phyloP scores from a whole-genome alignment of 1,140 invertebrate species.

The Pseudomyrmex sp. region DNA sequence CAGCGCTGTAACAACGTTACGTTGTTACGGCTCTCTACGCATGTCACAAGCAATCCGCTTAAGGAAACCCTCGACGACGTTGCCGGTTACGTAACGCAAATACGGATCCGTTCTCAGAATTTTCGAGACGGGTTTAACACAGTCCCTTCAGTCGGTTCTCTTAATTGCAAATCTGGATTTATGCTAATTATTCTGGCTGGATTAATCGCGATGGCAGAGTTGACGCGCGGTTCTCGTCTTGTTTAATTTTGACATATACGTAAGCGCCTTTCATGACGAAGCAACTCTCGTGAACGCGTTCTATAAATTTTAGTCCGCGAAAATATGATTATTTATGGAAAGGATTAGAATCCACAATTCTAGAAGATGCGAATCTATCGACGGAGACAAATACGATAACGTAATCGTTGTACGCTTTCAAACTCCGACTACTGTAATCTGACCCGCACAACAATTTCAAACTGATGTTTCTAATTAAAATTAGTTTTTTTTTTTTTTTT shows the following conservation, averaged over 20 bases:
- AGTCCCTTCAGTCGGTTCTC: not conserved
- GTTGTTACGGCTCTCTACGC: not conserved
- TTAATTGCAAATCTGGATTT: conserved; percentile 54
- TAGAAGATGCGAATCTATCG: not conserved
- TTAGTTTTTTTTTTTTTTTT: no score
- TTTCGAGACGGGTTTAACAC: conserved; percentile 35
- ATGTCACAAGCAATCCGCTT: conserved; percentile 48
- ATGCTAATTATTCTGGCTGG: conserved; percentile 52
- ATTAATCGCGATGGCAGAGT: conserved; percentile 8
- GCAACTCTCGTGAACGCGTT: not conserved
- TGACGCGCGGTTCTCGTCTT: not conserved
- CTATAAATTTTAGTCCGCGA: not conserved
- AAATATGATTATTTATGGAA: not conserved
- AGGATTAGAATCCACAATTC: not conserved
- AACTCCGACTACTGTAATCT: not conserved
- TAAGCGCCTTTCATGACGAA: not conserved
- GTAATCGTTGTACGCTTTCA: not conserved
- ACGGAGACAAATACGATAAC: not conserved
- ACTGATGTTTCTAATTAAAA: no score
- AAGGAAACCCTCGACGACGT: conserved; percentile 19
- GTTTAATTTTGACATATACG: conserved; percentile 1
- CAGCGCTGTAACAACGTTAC: conserved; percentile 25
- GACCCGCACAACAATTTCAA: no score
- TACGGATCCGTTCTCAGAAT: conserved; percentile 52
- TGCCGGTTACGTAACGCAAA: conserved; percentile 28